Conservation (phyloP, 1,140 invertebrate species). For the Pachypsylla venusta region DNA sequence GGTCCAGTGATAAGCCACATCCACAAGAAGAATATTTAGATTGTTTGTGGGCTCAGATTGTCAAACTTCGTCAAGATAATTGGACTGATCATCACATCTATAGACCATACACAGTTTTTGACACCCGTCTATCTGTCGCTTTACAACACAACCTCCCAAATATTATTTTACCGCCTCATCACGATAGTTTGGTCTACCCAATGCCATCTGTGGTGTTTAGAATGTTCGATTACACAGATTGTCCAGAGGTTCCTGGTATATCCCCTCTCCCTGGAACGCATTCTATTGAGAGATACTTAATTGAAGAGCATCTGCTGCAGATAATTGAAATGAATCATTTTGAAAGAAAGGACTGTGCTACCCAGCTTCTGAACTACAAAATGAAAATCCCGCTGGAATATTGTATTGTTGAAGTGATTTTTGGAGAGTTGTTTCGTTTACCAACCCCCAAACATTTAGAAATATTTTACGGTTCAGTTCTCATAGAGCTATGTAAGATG, state of each 20-base stretch:
- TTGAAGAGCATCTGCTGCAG: conserved; percentile 91
- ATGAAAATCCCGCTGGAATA: conserved; percentile 93
- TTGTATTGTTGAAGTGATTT: conserved; percentile 94
- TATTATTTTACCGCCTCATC: conserved; percentile 78
- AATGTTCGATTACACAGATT: conserved; percentile 98
- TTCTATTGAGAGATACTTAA: conserved; percentile 92
- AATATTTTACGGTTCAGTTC: conserved; percentile 85
- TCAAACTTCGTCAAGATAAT: conserved; percentile 81
- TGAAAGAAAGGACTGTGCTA: conserved; percentile 88
- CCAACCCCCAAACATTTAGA: conserved; percentile 78
- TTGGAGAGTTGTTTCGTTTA: conserved; percentile 85
- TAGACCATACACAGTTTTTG: conserved; percentile 89
- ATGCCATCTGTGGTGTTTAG: conserved; percentile 79
- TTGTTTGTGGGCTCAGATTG: conserved; percentile 90
- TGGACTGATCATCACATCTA: conserved; percentile 96
- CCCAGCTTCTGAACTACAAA: conserved; percentile 80
- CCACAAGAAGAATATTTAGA: conserved; percentile 98
- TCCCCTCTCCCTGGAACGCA: conserved; percentile 80
- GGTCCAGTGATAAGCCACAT: conserved; percentile 81
- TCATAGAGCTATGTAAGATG: conserved; percentile 94
- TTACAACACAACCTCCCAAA: conserved; percentile 86
- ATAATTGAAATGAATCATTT: conserved; percentile 79
- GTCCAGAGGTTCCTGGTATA: conserved; percentile 54
- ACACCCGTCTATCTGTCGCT: conserved; percentile 86
- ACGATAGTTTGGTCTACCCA: conserved; percentile 75